Evolutionary conservation across 2,113 vertebrate genomes (phyloP).

Genomic region (Pelmatolapia mariae): DNA sequence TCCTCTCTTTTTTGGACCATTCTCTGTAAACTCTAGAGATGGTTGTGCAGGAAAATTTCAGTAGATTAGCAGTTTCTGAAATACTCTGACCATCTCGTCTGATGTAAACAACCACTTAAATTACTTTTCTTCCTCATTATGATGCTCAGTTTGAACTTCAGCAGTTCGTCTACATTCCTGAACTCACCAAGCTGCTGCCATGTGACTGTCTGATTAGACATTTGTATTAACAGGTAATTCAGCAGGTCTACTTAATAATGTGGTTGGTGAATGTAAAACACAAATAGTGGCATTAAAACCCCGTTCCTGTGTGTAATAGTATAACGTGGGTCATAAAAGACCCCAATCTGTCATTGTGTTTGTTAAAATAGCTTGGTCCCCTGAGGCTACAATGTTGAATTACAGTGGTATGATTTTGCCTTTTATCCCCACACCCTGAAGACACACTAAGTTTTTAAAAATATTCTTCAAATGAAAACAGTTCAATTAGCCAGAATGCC

Average conservation of each 20-base stretch:
- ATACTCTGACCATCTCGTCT: neutral
- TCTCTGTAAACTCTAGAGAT: neutral
- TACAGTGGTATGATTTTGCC: neutral
- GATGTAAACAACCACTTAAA: neutral
- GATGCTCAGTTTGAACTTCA: neutral
- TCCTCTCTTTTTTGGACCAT: neutral
- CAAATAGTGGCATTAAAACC: neutral
- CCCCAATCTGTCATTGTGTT: neutral
- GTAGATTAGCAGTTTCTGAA: neutral
- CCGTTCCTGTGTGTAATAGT: neutral
- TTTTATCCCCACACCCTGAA: neutral
- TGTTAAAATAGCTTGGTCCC: neutral
- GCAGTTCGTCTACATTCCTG: neutral
- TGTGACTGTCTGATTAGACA: neutral
- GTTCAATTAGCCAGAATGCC: neutral
- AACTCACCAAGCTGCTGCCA: neutral
- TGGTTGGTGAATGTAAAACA: neutral
- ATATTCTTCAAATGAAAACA: neutral
- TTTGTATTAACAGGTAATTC: neutral
- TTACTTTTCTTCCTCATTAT: neutral
- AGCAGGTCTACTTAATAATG: neutral
- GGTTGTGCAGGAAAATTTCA: neutral
- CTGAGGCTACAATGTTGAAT: neutral
- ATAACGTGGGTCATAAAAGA: neutral
- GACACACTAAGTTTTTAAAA: neutral